These are phyloP conservation scores for Gallinago nigripennis DNA, from an alignment of 2,797 vertebrate genomes.

Conservation along the genomic window DNA sequence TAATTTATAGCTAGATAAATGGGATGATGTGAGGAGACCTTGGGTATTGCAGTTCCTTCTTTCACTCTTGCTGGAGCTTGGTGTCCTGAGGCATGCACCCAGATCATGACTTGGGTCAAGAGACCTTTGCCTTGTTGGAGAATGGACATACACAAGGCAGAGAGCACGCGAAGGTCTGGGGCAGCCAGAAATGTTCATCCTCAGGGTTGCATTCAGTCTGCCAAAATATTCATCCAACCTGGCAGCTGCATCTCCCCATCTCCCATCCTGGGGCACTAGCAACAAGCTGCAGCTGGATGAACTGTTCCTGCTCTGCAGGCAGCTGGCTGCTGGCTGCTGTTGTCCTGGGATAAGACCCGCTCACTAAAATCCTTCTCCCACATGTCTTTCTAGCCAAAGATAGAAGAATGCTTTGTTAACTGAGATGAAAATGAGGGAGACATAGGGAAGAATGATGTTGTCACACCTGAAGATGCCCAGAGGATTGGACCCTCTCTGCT, in stretches of 20 bases:
- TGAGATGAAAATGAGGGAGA: neutral
- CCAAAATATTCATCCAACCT: neutral
- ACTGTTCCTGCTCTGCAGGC: neutral
- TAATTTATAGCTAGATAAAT: neutral
- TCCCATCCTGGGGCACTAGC: neutral
- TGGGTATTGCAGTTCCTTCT: neutral
- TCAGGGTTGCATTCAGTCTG: neutral
- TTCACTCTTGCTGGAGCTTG: fast-evolving
- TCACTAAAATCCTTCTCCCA: neutral
- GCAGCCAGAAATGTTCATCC: neutral
- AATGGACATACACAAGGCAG: neutral
- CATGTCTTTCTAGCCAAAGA: neutral
- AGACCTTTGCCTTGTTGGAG: neutral
- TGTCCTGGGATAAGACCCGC: neutral
- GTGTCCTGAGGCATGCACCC: neutral
- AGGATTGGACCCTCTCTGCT: neutral
- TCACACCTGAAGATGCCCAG: neutral
- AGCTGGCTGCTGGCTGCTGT: neutral
- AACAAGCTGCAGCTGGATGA: neutral
- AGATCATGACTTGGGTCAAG: neutral
- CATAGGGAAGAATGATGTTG: neutral
- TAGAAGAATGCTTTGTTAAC: neutral
- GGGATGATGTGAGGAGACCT: neutral
- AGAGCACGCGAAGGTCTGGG: fast-evolving
- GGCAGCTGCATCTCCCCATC: neutral